phyloP scores from a whole-genome alignment of 2,797 vertebrate species.

The Oreortyx pictus region DNA sequence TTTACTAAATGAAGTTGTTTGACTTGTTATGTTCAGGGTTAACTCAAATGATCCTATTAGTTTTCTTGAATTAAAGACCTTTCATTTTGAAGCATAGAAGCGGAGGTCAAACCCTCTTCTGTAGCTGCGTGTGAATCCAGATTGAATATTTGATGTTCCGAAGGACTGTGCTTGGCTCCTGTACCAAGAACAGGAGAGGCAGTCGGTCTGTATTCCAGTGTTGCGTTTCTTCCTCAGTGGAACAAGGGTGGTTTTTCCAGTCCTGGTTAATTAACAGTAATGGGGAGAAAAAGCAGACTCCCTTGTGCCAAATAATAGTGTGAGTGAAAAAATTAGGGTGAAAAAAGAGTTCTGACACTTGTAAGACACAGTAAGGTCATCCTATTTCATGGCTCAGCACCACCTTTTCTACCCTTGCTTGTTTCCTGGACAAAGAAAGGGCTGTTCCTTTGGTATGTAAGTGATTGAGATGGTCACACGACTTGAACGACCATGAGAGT shows the following conservation, averaged over 20 bases:
- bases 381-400: neutral
- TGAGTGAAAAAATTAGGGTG: neutral
- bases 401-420: neutral
- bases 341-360: neutral
- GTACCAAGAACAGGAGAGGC: neutral
- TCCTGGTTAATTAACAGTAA: neutral
- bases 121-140: neutral
- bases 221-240: neutral
- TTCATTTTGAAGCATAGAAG: neutral
- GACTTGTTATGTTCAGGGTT: neutral
- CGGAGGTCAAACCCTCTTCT: neutral
- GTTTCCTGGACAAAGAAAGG: neutral
- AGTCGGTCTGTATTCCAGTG: neutral
- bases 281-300: neutral
- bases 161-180: neutral
- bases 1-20: neutral
- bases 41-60: neutral
- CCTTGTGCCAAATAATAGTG: neutral
- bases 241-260: neutral
- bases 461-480: neutral
- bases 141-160: neutral
- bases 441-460: neutral
- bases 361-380: neutral
- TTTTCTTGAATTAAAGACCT: neutral
- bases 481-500: neutral